These are phyloP conservation scores for Platichthys flesus DNA, from an alignment of 2,113 vertebrate genomes.

Conservation along the genomic window DNA sequence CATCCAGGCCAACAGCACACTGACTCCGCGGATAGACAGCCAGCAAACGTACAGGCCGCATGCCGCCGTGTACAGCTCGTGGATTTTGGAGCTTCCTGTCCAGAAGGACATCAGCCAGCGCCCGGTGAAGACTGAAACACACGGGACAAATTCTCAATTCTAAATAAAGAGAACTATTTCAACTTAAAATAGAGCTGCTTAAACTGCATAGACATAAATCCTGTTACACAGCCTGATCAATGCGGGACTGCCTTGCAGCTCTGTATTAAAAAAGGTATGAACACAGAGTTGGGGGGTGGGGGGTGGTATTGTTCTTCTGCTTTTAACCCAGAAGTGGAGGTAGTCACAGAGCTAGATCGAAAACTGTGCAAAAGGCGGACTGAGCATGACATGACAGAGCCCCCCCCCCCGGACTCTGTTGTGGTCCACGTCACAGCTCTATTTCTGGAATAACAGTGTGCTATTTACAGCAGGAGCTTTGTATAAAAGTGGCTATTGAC, in stretches of 20 bases:
- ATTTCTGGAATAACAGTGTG: background rate
- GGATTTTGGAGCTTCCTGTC: constrained; percentile 97
- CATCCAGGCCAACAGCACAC: constrained; percentile 97
- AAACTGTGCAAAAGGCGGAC: background rate
- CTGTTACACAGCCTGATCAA: no score
- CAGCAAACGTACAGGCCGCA: constrained; percentile 98
- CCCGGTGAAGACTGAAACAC: constrained; percentile 90
- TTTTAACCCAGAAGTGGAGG: background rate
- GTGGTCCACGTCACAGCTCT: background rate
- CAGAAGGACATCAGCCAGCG: constrained; percentile 99
- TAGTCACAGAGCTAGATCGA: background rate
- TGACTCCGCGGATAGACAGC: constrained; percentile 94
- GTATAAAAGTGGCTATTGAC: background rate
- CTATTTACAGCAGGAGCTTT: background rate
- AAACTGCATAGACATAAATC: background rate
- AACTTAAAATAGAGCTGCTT: background rate
- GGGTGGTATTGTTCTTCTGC: background rate
- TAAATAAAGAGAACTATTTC: background rate
- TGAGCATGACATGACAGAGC: background rate
- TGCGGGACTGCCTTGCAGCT: no score
- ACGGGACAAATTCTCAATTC: background rate
- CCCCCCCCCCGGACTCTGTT: background rate
- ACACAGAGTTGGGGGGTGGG: background rate
- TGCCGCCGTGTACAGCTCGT: constrained; percentile 97
- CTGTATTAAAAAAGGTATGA: no score